Conservation (phyloP, 2,797 vertebrate genomes). For the Anabas testudineus region DNA sequence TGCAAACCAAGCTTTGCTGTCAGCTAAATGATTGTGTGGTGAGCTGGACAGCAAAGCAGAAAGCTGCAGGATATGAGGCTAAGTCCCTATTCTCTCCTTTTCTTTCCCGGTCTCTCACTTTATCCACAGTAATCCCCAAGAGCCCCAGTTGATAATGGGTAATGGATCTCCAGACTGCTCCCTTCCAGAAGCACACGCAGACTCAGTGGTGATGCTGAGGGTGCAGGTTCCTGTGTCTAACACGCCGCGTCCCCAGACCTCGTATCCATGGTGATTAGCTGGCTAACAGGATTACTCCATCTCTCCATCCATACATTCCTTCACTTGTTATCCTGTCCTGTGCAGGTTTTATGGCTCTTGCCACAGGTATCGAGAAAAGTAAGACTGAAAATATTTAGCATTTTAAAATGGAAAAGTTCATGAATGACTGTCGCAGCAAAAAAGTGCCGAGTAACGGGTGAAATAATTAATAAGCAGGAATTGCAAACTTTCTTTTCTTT, state of each 20-base stretch:
- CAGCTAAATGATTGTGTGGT: conserved; percentile 56
- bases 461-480: neutral
- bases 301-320: conserved; percentile 27
- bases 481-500: neutral
- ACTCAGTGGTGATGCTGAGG: conserved; percentile 38
- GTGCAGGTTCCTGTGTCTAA: conserved; percentile 55
- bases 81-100: conserved; percentile 58
- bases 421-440: conserved; percentile 22
- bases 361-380: conserved; percentile 8
- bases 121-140: conserved; percentile 71
- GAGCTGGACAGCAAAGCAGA: conserved; percentile 53
- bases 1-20: conserved; percentile 21
- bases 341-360: conserved; percentile 7
- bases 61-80: conserved; percentile 60
- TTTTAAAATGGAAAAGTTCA: conserved; percentile 28
- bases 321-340: conserved; percentile 21
- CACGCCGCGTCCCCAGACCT: conserved; percentile 25
- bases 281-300: conserved; percentile 71
- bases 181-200: conserved; percentile 31
- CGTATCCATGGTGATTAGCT: conserved; percentile 57
- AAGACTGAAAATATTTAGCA: neutral
- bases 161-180: conserved; percentile 66
- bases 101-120: conserved; percentile 51
- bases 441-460: no score
- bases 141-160: conserved; percentile 68